Evolutionary conservation across 2,797 vertebrate genomes (phyloP).

Genomic region (Argentina silus): DNA sequence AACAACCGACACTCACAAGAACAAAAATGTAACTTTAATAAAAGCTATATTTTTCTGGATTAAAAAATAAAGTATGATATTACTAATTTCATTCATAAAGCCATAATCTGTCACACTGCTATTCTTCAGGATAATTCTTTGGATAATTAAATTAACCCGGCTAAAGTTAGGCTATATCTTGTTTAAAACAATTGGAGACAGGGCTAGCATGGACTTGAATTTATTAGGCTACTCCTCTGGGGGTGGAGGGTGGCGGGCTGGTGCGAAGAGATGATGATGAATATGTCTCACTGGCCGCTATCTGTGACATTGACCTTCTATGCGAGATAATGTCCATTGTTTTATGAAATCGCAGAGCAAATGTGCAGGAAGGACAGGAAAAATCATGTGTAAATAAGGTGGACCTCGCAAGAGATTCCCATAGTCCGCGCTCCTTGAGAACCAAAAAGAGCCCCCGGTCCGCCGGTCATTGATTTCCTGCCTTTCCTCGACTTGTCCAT

Average conservation of each 20-base stretch:
- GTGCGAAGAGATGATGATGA: conserved; percentile 86
- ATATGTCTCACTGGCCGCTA: conserved; percentile 83
- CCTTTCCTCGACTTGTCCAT: conserved; percentile 87
- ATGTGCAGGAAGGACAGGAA: conserved; percentile 87
- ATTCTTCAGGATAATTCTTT: not conserved
- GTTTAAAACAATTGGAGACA: conserved; percentile 3
- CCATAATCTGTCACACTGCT: not conserved
- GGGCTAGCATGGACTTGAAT: conserved; percentile 32
- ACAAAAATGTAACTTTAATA: not conserved
- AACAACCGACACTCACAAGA: not conserved
- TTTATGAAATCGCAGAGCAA: conserved; percentile 78
- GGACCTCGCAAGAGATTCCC: conserved; percentile 85
- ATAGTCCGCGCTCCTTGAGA: conserved; percentile 84
- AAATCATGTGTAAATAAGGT: conserved; percentile 89
- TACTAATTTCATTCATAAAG: not conserved
- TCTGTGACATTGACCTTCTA: conserved; percentile 94
- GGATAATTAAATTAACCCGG: not conserved
- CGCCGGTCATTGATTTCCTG: conserved; percentile 90
- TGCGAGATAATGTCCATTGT: conserved; percentile 94
- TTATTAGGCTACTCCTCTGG: conserved; percentile 53
- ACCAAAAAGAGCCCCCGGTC: conserved; percentile 82
- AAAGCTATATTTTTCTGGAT: not conserved
- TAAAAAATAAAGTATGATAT: not conserved
- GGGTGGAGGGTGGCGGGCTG: conserved; percentile 54
- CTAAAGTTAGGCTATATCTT: not conserved